Conservation (phyloP, 2,113 vertebrate genomes). For the Nycticebus coucang region DNA sequence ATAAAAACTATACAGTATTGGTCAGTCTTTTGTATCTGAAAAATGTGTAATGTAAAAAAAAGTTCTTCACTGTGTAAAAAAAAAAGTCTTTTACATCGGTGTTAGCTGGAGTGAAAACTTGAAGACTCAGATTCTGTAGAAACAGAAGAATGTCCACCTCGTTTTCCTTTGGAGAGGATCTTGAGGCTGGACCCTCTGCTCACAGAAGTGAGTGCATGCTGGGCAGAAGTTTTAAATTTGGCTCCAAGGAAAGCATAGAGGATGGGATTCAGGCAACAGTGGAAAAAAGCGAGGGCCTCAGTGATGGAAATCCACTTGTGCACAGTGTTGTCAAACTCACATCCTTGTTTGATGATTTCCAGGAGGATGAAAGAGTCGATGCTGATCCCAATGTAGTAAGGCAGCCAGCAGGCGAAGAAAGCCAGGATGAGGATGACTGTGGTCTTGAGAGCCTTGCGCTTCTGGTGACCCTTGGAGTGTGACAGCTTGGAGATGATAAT, state of each 20-base stretch:
- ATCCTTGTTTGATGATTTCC: slow-evolving; percentile 86
- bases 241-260: slow-evolving; percentile 98
- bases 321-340: slow-evolving; percentile 88
- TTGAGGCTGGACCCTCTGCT: slow-evolving; percentile 96
- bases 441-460: slow-evolving; percentile 97
- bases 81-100: slow-evolving; percentile 61
- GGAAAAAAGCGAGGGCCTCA: slow-evolving; percentile 95
- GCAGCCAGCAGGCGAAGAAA: slow-evolving; percentile 97
- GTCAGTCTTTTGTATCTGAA: slow-evolving; percentile 86
- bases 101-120: slow-evolving; percentile 97
- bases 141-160: slow-evolving; percentile 94
- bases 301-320: slow-evolving; percentile 95
- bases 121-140: slow-evolving; percentile 99
- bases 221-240: slow-evolving; percentile 96
- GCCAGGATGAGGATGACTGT: slow-evolving; percentile 96
- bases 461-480: slow-evolving; percentile 93
- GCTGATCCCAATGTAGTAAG: slow-evolving; percentile 93
- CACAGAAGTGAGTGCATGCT: slow-evolving; percentile 90
- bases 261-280: slow-evolving; percentile 99
- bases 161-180: slow-evolving; percentile 93
- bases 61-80: slow-evolving; percentile 75
- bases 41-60: slow-evolving; percentile 73
- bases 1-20: slow-evolving; percentile 88
- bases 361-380: slow-evolving; percentile 92
- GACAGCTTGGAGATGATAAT: slow-evolving; percentile 96